phyloP scores from a whole-genome alignment of 2,888 invertebrate species.

The Ceramica pisi region DNA sequence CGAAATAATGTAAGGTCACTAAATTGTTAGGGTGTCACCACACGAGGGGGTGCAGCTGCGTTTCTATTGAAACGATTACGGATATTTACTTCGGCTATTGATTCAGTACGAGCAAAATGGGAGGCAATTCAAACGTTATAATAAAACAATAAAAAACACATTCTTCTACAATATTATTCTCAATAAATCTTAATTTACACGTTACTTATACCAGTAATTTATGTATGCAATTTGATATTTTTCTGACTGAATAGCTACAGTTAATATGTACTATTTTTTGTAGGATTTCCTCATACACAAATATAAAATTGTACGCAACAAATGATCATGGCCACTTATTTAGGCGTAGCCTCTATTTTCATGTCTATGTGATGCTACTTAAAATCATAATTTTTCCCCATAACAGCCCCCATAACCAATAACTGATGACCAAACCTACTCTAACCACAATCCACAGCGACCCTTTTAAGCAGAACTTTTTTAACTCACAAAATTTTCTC shows the following conservation, averaged over 20 bases:
- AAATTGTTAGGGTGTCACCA: constrained; percentile 67
- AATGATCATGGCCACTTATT: too few species aligned
- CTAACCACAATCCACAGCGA: constrained; percentile 4
- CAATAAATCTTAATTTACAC: too few species aligned
- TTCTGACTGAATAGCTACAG: too few species aligned
- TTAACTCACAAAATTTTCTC: constrained; percentile 21
- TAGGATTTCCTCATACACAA: too few species aligned
- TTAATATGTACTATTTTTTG: too few species aligned
- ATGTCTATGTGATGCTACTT: too few species aligned
- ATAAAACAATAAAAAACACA: too few species aligned
- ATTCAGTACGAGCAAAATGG: background rate
- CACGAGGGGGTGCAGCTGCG: constrained; percentile 27
- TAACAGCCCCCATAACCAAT: constrained; percentile 15
- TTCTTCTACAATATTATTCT: too few species aligned
- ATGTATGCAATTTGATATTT: too few species aligned
- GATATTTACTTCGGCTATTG: background rate
- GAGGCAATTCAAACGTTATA: too few species aligned
- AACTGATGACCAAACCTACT: constrained; percentile 18
- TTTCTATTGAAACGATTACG: background rate
- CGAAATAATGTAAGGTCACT: constrained; percentile 75
- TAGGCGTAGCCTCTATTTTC: background rate
- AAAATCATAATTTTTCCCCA: background rate
- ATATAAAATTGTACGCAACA: background rate
- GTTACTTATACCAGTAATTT: too few species aligned
- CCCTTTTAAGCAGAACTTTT: constrained; percentile 36